A percentile compares a stretch with the other conserved stretches of the same genome.
Conservation (phyloP, 2,888 invertebrate genomes). For the Leucania comma region DNA sequence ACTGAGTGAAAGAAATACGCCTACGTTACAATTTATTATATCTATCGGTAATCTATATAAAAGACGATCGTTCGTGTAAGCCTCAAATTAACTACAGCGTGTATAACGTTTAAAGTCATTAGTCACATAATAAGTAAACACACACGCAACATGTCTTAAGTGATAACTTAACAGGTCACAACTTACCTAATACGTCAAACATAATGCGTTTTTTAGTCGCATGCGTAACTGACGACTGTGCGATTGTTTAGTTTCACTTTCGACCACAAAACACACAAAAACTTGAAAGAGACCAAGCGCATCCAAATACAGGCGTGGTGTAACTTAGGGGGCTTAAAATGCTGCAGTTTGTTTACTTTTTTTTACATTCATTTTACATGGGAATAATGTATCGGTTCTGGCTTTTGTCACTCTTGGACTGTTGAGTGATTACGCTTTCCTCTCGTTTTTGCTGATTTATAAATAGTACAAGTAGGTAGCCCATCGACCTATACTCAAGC, state of each 20-base stretch:
- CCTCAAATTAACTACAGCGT: background rate
- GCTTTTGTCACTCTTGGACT: background rate
- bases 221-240: constrained; percentile 63
- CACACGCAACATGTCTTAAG: constrained; percentile 21
- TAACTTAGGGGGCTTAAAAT: constrained; percentile 62
- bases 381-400: background rate
- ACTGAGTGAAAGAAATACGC: too few relatives aligned
- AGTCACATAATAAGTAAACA: constrained; percentile 28
- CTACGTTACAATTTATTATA: too few relatives aligned
- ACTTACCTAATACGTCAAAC: constrained; percentile 57
- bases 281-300: constrained; percentile 58
- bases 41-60: too few relatives aligned
- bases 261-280: constrained; percentile 66
- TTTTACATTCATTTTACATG: background rate
- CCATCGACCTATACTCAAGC: background rate
- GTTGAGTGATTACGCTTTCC: background rate
- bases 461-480: background rate
- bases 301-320: constrained; percentile 59
- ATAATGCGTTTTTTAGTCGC: constrained; percentile 45
- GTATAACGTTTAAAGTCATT: constrained; percentile 1
- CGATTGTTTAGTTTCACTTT: constrained; percentile 75
- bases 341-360: constrained; percentile 47
- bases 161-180: constrained; percentile 41
- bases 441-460: background rate
- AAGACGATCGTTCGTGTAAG: too few relatives aligned